These are phyloP conservation scores for Propithecus perrieri DNA, from an alignment of 2,797 vertebrate genomes.

Conservation along the genomic window DNA sequence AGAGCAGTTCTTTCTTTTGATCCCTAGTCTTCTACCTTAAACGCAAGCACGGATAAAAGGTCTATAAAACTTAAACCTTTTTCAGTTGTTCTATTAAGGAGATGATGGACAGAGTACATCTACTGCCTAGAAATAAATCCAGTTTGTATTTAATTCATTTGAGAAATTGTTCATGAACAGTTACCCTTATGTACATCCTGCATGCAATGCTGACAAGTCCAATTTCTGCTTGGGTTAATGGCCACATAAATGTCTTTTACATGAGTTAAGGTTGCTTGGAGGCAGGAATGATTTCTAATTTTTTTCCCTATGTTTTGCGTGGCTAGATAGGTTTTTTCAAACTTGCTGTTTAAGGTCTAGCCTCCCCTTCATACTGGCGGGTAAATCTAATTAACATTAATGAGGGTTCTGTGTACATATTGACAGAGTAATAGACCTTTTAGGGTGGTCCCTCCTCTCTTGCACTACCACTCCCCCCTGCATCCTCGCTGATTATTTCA, in stretches of 20 bases:
- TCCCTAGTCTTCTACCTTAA: not conserved
- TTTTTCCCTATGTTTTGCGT: conserved; percentile 49
- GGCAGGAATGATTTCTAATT: conserved; percentile 71
- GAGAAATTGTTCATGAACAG: conserved; percentile 70
- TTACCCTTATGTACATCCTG: conserved; percentile 64
- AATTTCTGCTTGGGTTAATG: conserved; percentile 76
- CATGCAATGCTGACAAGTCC: conserved; percentile 73
- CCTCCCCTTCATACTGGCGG: conserved; percentile 33
- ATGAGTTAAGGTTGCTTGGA: conserved; percentile 75
- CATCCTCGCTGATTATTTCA: conserved; percentile 68
- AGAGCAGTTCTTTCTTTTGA: not conserved
- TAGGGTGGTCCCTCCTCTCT: conserved; percentile 49
- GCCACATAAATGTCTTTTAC: conserved; percentile 75
- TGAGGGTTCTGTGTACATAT: conserved; percentile 66
- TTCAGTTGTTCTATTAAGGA: conserved; percentile 53
- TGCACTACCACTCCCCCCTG: conserved; percentile 8
- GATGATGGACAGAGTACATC: conserved; percentile 58
- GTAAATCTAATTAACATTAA: conserved; percentile 79
- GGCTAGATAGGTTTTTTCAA: conserved; percentile 49
- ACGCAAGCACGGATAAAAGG: conserved; percentile 22
- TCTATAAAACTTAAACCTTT: not conserved
- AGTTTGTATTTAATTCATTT: conserved; percentile 68
- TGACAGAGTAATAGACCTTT: conserved; percentile 77
- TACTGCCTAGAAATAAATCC: conserved; percentile 57
- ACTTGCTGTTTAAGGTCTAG: conserved; percentile 74